Evolutionary conservation across 2,888 invertebrate species (phyloP).

Genomic region (Brachynemurus nebulosus): DNA sequence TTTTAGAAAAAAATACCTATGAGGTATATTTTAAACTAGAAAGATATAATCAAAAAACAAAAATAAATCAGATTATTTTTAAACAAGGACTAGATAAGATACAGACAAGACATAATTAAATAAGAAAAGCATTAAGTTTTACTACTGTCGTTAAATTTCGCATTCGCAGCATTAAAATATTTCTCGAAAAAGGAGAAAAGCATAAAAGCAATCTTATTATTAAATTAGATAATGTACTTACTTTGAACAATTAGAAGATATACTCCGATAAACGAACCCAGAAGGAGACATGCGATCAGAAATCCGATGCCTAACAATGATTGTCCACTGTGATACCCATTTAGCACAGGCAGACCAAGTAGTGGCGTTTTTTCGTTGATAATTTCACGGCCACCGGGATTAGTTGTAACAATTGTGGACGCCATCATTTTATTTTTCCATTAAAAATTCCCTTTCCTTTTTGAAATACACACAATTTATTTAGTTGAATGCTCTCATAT

Average conservation of each 20-base stretch:
- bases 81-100: too few species aligned
- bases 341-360: not conserved
- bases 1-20: too few species aligned
- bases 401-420: not conserved
- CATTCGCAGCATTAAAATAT: too few species aligned
- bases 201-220: too few species aligned
- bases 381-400: not conserved
- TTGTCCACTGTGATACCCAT: not conserved
- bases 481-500: not conserved
- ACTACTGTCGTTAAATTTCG: too few species aligned
- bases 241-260: slow-evolving; percentile 12
- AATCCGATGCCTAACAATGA: not conserved
- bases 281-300: slow-evolving; percentile 2
- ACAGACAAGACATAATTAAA: too few species aligned
- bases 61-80: too few species aligned
- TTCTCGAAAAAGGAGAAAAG: too few species aligned
- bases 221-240: too few species aligned
- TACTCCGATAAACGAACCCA: slow-evolving; percentile 12
- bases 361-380: not conserved
- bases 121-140: too few species aligned
- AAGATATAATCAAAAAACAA: too few species aligned
- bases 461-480: not conserved
- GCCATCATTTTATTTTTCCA: not conserved
- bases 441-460: not conserved
- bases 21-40: too few species aligned